Conservation (phyloP, 2,888 invertebrate species). For the Chrysina gloriosa region DNA sequence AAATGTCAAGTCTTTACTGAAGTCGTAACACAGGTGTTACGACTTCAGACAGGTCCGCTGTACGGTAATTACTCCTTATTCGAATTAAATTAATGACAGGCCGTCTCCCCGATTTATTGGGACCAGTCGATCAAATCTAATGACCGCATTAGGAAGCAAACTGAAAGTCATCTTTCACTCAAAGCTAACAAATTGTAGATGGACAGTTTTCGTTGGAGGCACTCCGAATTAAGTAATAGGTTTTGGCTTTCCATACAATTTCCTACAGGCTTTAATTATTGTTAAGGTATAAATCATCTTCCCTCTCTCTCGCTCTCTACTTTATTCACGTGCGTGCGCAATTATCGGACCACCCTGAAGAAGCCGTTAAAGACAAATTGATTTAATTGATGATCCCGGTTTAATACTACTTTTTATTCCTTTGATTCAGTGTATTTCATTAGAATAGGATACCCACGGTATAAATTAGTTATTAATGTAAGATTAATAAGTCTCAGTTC, state of each 20-base stretch:
- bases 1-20: no score
- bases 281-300: conserved; percentile 20
- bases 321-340: conserved; percentile 3
- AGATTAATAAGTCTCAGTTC: no score
- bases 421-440: not conserved
- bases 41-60: no score
- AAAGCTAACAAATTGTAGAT: conserved; percentile 4
- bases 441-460: not conserved
- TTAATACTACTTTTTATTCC: not conserved
- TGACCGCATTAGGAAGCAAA: conserved; percentile 5
- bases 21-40: no score
- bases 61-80: not conserved
- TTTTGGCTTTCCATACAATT: not conserved
- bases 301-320: not conserved
- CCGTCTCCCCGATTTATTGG: not conserved
- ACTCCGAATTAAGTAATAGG: conserved; percentile 14
- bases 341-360: conserved; percentile 23
- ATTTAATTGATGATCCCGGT: conserved; percentile 5
- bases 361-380: not conserved
- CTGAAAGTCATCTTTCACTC: not conserved
- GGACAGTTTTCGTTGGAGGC: conserved; percentile 5
- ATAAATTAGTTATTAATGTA: no score
- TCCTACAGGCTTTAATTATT: conserved; percentile 14
- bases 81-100: not conserved
- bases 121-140: conserved; percentile 10